Percentiles rank a stretch among this genome's conserved stretches.
These are phyloP conservation scores for Eurytoma adleriae DNA, from an alignment of 2,888 invertebrate species.

Conservation along the genomic window DNA sequence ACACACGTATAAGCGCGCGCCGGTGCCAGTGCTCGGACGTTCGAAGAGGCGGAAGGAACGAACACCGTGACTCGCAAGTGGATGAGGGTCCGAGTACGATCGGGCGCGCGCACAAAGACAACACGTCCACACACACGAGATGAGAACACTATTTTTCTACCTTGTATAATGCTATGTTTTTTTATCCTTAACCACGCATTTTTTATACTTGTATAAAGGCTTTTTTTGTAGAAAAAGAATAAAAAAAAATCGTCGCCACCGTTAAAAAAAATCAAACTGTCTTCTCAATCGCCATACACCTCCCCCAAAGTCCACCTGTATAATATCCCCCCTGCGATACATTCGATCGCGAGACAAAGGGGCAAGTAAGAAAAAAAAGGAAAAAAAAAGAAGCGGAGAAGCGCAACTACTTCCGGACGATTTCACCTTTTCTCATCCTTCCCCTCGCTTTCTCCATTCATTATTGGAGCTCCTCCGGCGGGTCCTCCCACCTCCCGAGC, in stretches of 20 bases:
- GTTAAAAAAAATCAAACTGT: slow-evolving; percentile 62
- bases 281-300: neutral
- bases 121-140: slow-evolving; percentile 32
- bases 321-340: slow-evolving; percentile 11
- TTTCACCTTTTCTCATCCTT: neutral
- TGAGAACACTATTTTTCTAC: slow-evolving; percentile 68
- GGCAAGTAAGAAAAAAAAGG: neutral
- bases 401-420: neutral
- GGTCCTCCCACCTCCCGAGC: neutral
- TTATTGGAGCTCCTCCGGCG: neutral
- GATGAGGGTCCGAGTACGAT: slow-evolving; percentile 45
- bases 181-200: slow-evolving; percentile 70
- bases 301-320: neutral
- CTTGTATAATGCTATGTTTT: slow-evolving; percentile 53
- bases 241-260: slow-evolving; percentile 75
- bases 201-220: slow-evolving; percentile 76
- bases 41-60: neutral
- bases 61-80: neutral
- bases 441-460: neutral
- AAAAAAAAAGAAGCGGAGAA: neutral
- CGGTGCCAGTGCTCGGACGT: neutral
- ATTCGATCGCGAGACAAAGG: neutral
- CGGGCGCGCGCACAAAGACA: neutral
- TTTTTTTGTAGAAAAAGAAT: slow-evolving; percentile 74
- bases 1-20: slow-evolving; percentile 55